A percentile compares a stretch with the other conserved stretches of the same genome.
Conservation (phyloP, 2,888 invertebrate species). For the Patella depressa region DNA sequence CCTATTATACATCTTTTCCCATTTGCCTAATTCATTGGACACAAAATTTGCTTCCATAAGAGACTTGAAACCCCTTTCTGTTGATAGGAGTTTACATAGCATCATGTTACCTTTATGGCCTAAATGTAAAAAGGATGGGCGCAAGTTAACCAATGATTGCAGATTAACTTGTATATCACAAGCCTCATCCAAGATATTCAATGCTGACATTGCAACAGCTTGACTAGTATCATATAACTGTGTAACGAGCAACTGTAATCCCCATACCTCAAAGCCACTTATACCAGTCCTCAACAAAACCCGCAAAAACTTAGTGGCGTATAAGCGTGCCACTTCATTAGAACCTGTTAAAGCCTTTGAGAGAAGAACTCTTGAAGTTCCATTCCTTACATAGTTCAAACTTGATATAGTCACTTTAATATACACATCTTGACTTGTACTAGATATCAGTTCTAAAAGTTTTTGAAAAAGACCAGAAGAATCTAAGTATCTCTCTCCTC, state of each 20-base stretch:
- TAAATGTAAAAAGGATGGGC: slow-evolving; percentile 77
- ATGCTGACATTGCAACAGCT: slow-evolving; percentile 84
- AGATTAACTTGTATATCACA: slow-evolving; percentile 86
- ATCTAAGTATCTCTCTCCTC: slow-evolving; percentile 77
- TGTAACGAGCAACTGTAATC: slow-evolving; percentile 85
- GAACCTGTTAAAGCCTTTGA: slow-evolving; percentile 74
- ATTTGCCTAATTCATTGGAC: slow-evolving; percentile 82
- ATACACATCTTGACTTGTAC: slow-evolving; percentile 90
- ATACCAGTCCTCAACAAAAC: slow-evolving; percentile 80
- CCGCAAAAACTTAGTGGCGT: slow-evolving; percentile 91
- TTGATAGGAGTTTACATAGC: slow-evolving; percentile 82
- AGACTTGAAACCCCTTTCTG: slow-evolving; percentile 80
- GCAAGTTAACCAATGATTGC: slow-evolving; percentile 82
- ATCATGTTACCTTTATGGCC: slow-evolving; percentile 86
- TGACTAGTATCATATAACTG: slow-evolving; percentile 88
- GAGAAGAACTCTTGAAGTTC: slow-evolving; percentile 75
- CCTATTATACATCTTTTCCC: slow-evolving; percentile 76
- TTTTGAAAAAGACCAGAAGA: slow-evolving; percentile 82
- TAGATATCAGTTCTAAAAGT: slow-evolving; percentile 83
- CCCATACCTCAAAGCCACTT: slow-evolving; percentile 79
- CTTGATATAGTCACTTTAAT: slow-evolving; percentile 93
- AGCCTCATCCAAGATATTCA: slow-evolving; percentile 91
- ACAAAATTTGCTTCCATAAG: slow-evolving; percentile 78
- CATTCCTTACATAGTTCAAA: slow-evolving; percentile 87
- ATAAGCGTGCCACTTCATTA: slow-evolving; percentile 78